Evolutionary conservation across 2,888 invertebrate genomes (phyloP).

Genomic region (Nomada ruficornis): DNA sequence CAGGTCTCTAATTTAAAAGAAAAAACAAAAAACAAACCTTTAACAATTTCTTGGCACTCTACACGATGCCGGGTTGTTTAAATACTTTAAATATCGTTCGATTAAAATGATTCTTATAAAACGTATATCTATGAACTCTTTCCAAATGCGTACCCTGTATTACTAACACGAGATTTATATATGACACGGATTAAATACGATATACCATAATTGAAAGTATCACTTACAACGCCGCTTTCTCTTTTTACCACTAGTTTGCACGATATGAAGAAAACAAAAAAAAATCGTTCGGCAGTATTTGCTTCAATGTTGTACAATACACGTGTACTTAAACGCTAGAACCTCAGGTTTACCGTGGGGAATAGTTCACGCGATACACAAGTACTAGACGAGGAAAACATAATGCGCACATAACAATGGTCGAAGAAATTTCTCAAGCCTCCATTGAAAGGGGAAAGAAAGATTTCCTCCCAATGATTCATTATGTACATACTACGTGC

Average conservation of each 20-base stretch:
- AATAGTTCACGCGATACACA: conserved; percentile 19
- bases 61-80: background rate
- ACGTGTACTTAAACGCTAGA: conserved; percentile 22
- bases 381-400: conserved; percentile 32
- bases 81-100: conserved; percentile 8
- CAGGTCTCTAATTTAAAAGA: background rate
- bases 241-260: conserved; percentile 38
- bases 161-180: conserved; percentile 29
- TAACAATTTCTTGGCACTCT: background rate
- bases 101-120: conserved; percentile 19
- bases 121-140: background rate
- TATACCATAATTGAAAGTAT: conserved; percentile 41
- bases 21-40: too few relatives aligned
- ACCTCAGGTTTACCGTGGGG: conserved; percentile 15
- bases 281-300: conserved; percentile 51
- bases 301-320: conserved; percentile 40
- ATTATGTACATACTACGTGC: conserved; percentile 37
- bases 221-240: conserved; percentile 24
- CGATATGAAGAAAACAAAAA: conserved; percentile 7
- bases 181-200: conserved; percentile 51
- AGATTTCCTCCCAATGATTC: background rate
- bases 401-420: conserved; percentile 37
- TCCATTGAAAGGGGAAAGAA: background rate
- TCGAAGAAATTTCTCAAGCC: background rate
- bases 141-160: conserved; percentile 48